These are phyloP conservation scores for Oryctolagus cuniculus DNA, from an alignment of 2,113 vertebrate genomes.

Conservation along the genomic window DNA sequence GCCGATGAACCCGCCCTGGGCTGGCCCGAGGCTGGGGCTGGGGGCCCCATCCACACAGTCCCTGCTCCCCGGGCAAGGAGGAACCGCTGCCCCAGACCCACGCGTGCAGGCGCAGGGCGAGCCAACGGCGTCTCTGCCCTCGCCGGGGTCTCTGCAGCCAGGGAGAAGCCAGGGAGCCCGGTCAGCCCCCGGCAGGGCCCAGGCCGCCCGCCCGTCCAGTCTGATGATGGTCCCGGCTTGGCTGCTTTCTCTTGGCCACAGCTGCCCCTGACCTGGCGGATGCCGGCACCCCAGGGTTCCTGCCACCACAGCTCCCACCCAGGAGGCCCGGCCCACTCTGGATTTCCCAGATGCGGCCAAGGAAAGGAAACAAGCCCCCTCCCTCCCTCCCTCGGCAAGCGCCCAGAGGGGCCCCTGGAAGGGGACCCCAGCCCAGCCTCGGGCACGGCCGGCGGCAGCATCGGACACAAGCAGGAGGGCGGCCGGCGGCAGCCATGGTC, in stretches of 20 bases:
- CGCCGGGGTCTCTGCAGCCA: no score
- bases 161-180: background rate
- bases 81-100: no score
- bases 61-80: background rate
- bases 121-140: accelerated
- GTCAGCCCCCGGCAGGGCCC: background rate
- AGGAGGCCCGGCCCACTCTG: background rate
- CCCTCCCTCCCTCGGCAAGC: background rate
- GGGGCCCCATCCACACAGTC: accelerated
- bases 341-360: background rate
- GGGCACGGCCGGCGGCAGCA: background rate
- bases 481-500: background rate
- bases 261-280: background rate
- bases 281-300: background rate
- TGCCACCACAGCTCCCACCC: background rate
- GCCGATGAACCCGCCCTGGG: no score
- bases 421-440: background rate
- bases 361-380: background rate
- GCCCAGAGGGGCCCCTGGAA: background rate
- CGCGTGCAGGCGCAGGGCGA: accelerated
- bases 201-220: background rate
- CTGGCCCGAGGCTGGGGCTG: no score
- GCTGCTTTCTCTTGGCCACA: background rate
- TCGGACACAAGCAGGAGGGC: background rate
- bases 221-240: background rate